Base-by-base conservation (phyloP, 2,888 invertebrate genomes). In the Beris morrisii region DNA sequence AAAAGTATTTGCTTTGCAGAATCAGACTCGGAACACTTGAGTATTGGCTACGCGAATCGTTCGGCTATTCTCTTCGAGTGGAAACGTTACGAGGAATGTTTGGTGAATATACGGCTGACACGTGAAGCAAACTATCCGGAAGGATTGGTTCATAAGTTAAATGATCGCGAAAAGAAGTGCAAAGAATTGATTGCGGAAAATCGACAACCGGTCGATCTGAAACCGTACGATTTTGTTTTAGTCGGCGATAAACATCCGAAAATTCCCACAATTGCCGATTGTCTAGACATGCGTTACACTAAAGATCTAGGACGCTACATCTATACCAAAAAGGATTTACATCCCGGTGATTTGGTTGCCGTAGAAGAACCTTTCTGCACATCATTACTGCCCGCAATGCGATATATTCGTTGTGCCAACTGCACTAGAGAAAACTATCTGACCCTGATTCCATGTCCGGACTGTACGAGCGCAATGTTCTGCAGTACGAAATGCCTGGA, bases 341-440 rank as follows among this genome's bases (percentile, higher is more conserved):
- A 82, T 70, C 86, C 90, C 1, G 92, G 92, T 55, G 92, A 94
- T 76, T 80, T 93, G 5, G 76, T 96, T 44, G 88, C 86, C 1
- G 82, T 89, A 55, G 96, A 96, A 78, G 83, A 88, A 65, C 90
- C 94, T 0, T 95, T 88, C 76, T 83, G 86, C 28, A 82, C 84
- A 2, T 80, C 88, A 1, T 71, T 80, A 11, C 69, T 81, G 59
- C 75, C 79, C 64, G 76, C 77, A 15, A 77, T 77, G 76, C 76
- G 77, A 31, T 81, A 78, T 52, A 77, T 77, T 58, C 75, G 80
- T n/a, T 81, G 81, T 69, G 75, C 78, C 55, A 78, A 77, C 59
- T 81, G 80, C 67, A 77, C 78, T 67, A 73, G 72, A 70, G 80
- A 80, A 71, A 78, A 78, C 63, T 75, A 74, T 65, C 69, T 79